Percentiles rank a stretch among this genome's conserved stretches.
These are phyloP conservation scores for Pterocles orientalis DNA, from an alignment of 2,113 vertebrate genomes.

Conservation along the genomic window DNA sequence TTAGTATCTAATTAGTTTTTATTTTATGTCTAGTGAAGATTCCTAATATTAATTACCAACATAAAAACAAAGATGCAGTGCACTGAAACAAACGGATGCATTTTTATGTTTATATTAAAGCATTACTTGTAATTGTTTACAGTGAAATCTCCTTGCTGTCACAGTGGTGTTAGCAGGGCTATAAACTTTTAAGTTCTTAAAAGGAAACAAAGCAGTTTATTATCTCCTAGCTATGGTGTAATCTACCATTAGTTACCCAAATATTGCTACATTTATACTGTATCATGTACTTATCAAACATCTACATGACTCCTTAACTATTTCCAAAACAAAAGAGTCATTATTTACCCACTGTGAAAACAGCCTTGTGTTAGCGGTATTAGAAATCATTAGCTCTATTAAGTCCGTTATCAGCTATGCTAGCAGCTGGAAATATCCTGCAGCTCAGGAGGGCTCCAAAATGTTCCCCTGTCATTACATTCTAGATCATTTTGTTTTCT, in stretches of 20 bases:
- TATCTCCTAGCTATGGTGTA: background rate
- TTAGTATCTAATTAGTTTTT: slow-evolving; percentile 50
- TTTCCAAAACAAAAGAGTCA: slow-evolving; percentile 62
- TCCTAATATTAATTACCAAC: slow-evolving; percentile 46
- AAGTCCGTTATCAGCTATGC: slow-evolving; percentile 39
- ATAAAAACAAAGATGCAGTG: slow-evolving; percentile 35
- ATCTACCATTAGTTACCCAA: slow-evolving; percentile 40
- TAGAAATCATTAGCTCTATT: slow-evolving; percentile 53
- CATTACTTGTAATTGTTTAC: slow-evolving; percentile 54
- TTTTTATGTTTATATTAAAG: slow-evolving; percentile 48
- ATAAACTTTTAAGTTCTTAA: slow-evolving; percentile 45
- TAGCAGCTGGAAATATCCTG: slow-evolving; percentile 69
- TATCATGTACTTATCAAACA: slow-evolving; percentile 51
- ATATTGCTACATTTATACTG: slow-evolving; percentile 48
- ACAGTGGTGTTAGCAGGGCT: slow-evolving; percentile 25
- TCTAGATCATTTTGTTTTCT: slow-evolving; percentile 58
- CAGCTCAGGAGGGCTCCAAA: slow-evolving; percentile 38
- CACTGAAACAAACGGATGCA: background rate
- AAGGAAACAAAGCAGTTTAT: slow-evolving; percentile 13
- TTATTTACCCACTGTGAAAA: slow-evolving; percentile 73
- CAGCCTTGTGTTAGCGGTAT: slow-evolving; percentile 62
- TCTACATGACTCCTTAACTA: slow-evolving; percentile 44
- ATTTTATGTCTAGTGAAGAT: slow-evolving; percentile 32
- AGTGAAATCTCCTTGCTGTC: slow-evolving; percentile 44
- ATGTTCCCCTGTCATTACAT: slow-evolving; percentile 51